Evolutionary conservation across 2,113 vertebrate species (phyloP), one percentile per base, ranked within the genome.

Genomic region (Lophochroa leadbeateri): DNA sequence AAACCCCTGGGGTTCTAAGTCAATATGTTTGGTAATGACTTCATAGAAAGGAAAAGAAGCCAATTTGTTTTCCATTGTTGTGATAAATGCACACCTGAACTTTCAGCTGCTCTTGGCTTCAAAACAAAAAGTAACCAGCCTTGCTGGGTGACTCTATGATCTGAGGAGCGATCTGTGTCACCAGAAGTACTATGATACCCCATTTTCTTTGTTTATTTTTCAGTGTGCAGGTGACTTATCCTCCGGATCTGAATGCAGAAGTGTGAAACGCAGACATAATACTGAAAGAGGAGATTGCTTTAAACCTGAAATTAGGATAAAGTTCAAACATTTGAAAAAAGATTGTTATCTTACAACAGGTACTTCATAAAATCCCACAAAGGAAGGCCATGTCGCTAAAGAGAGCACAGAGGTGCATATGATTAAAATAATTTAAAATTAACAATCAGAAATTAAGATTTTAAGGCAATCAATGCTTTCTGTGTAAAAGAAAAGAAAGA

Each of bases 11-110:
- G 82, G 97, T 95, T 97, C 58, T 35, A 96, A 98, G 97, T 97
- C 98, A 97, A 97, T 98, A 97, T 97, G 92, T 97, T 98, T 98
- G 97, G 98, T 98, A 98, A 98, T 97, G 98, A 98, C 97, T 98
- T 98, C 97, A 91, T 97, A 96, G 69, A 97, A 97, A 97, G 86
- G 85, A 97, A 98, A 97, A 96, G 44, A 95, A 97, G 60, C 93
- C 89, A 87, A 96, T 97, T 97, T 97, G 89, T 95, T 98, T 98
- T 97, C 94, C 86, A 89, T 96, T 96, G 96, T 93, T 97, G 86
- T 98, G 97, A 97, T 97, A 97, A 97, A 98, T 97, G 86, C 79
- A 33, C 77, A 93, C 95, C 91, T 96, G 96, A 98, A 98, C 92
- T 98, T 98, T 97, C 92, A 93, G 63, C 94, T 97, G 84, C 76